Evolutionary conservation across 2,888 invertebrate genomes (phyloP).

Genomic region (Opisthograptis luteolata): DNA sequence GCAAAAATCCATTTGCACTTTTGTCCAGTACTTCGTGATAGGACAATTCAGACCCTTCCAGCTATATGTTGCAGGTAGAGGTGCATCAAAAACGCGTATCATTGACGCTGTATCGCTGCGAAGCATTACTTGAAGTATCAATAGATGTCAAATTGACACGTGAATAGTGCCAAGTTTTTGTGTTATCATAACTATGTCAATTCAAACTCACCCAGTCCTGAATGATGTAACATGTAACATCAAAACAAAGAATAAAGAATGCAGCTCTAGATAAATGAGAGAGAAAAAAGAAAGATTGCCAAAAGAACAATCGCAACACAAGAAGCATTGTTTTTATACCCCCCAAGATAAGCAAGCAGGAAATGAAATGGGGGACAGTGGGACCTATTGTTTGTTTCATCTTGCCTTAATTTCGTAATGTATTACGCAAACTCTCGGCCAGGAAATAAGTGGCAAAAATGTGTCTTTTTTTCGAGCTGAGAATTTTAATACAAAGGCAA

Average conservation of each 20-base stretch:
- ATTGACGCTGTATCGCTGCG: no score
- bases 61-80: no score
- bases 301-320: conserved; percentile 61
- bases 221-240: conserved; percentile 28
- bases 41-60: no score
- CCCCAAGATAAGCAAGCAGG: conserved; percentile 66
- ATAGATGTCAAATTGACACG: no score
- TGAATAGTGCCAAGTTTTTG: no score
- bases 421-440: conserved; percentile 55
- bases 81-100: no score
- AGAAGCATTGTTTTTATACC: conserved; percentile 64
- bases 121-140: no score
- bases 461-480: conserved; percentile 39
- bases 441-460: conserved; percentile 40
- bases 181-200: conserved; percentile 10
- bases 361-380: conserved; percentile 65
- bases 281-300: conserved; percentile 46
- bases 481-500: conserved; percentile 41
- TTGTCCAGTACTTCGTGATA: no score
- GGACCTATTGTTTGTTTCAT: conserved; percentile 61
- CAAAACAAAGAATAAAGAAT: conserved; percentile 37
- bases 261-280: conserved; percentile 50
- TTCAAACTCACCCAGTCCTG: conserved; percentile 10
- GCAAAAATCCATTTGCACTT: no score
- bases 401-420: conserved; percentile 58